Conservation (phyloP, 2,888 invertebrate species). For the Ichneumoninae sp. region DNA sequence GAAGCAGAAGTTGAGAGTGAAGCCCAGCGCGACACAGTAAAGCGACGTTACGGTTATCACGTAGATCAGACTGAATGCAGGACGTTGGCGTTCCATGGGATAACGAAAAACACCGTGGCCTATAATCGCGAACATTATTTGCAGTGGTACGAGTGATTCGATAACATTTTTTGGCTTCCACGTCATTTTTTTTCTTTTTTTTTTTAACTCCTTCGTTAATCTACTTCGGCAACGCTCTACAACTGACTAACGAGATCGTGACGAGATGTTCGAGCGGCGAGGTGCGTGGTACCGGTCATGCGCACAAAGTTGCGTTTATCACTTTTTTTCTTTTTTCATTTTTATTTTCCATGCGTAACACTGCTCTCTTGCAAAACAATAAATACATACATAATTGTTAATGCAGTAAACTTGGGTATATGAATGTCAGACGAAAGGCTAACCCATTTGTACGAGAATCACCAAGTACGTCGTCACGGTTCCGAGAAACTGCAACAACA, state of each 20-base stretch:
- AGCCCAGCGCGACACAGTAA: neutral
- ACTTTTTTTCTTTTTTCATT: neutral
- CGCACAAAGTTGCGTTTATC: neutral
- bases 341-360: neutral
- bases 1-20: slow-evolving; percentile 8
- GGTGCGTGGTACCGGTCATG: neutral
- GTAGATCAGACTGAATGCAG: slow-evolving; percentile 15
- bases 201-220: neutral
- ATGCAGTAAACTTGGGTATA: neutral
- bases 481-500: slow-evolving; percentile 26
- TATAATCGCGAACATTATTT: slow-evolving; percentile 18
- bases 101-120: slow-evolving; percentile 48
- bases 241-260: neutral
- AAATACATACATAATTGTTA: neutral
- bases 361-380: neutral
- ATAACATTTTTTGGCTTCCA: slow-evolving; percentile 38
- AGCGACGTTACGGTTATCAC: slow-evolving; percentile 6
- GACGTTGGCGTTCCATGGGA: slow-evolving; percentile 21
- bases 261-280: neutral
- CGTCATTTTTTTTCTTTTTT: slow-evolving; percentile 14
- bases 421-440: neutral
- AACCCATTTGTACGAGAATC: slow-evolving; percentile 40
- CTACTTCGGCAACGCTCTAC: neutral
- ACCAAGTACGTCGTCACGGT: slow-evolving; percentile 32
- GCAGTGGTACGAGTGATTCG: slow-evolving; percentile 27